These are phyloP conservation scores for Lagorchestes hirsutus DNA, from an alignment of 2,797 vertebrate species.

Conservation along the genomic window DNA sequence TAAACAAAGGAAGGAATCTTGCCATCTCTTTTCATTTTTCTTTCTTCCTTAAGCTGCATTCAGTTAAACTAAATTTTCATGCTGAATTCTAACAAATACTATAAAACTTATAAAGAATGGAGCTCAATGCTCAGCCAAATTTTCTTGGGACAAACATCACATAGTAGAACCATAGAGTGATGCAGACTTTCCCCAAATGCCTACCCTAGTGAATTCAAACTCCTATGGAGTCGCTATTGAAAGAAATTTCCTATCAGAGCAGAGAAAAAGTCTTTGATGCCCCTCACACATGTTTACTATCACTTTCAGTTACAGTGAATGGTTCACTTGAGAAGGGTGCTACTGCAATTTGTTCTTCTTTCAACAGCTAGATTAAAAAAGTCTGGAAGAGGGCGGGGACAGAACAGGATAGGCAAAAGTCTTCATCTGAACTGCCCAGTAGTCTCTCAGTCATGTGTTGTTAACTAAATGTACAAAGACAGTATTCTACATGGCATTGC, in stretches of 20 bases:
- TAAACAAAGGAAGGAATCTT: background rate
- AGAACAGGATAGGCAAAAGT: conserved; percentile 53
- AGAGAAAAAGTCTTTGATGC: background rate
- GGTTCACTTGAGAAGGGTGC: background rate
- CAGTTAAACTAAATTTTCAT: conserved; percentile 45
- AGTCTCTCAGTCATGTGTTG: conserved; percentile 38
- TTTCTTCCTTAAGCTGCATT: conserved; percentile 33
- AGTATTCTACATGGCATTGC: conserved; percentile 31
- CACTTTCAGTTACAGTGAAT: background rate
- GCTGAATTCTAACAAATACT: conserved; percentile 13
- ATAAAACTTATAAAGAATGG: conserved; percentile 6
- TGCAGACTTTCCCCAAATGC: background rate
- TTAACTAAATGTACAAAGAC: conserved; percentile 38
- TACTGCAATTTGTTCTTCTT: background rate
- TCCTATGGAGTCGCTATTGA: background rate
- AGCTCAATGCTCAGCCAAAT: conserved; percentile 17
- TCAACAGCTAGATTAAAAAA: background rate
- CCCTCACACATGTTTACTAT: conserved; percentile 8
- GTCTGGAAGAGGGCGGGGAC: conserved; percentile 36
- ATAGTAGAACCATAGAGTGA: background rate
- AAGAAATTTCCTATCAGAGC: background rate
- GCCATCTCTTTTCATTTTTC: background rate
- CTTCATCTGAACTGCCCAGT: background rate
- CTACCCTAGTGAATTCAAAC: background rate
- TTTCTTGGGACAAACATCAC: conserved; percentile 3